Evolutionary conservation across 2,113 vertebrate genomes (phyloP).

Genomic region (Coryphaenoides rupestris): DNA sequence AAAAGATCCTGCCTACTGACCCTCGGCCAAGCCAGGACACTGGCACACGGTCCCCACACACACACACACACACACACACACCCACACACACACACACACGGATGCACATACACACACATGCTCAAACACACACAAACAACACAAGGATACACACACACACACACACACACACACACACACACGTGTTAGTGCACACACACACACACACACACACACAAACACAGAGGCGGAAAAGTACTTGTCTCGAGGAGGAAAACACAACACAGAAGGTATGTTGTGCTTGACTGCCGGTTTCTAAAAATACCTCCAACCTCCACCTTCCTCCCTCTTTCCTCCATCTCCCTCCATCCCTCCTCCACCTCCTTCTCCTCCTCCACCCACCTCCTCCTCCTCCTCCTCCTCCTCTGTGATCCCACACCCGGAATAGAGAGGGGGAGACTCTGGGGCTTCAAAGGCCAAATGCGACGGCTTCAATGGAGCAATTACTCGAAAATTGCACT

Average conservation of each 20-base stretch:
- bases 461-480: constrained; percentile 49
- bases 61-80: constrained; percentile 48
- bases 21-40: constrained; percentile 45
- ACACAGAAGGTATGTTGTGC: constrained; percentile 67
- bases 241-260: constrained; percentile 65
- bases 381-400: too few relatives aligned
- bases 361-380: too few relatives aligned
- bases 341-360: constrained; percentile 39
- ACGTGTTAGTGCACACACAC: too few relatives aligned
- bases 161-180: too few relatives aligned
- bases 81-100: too few relatives aligned
- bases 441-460: constrained; percentile 44
- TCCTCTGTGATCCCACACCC: too few relatives aligned
- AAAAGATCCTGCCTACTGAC: constrained; percentile 57
- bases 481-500: constrained; percentile 68
- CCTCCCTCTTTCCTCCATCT: constrained; percentile 39
- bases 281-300: constrained; percentile 68
- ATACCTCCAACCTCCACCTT: constrained; percentile 58
- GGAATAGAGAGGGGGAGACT: constrained; percentile 42
- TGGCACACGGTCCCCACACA: constrained; percentile 43
- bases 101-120: too few relatives aligned
- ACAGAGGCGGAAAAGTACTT: constrained; percentile 55
- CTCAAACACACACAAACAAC: too few relatives aligned
- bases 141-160: too few relatives aligned
- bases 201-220: constrained; percentile 19